A percentile compares a stretch with the other conserved stretches of the same genome.
Conservation (phyloP, 1,140 invertebrate genomes). For the Teleopsis dalmanni region DNA sequence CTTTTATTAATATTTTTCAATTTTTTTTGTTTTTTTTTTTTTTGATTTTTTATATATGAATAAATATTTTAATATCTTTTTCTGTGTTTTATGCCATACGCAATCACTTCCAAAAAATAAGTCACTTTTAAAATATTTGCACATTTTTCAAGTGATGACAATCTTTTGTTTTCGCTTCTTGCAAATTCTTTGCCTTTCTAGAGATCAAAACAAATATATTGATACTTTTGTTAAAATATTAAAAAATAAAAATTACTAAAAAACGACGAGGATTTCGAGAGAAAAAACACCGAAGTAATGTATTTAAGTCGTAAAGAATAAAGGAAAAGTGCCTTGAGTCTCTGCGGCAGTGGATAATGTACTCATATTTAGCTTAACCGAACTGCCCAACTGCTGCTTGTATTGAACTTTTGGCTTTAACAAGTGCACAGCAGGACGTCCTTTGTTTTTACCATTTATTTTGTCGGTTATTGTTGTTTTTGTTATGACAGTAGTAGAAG, state of each 20-base stretch:
- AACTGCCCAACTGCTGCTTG: neutral
- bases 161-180: slow-evolving; percentile 43
- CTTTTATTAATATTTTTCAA: no score
- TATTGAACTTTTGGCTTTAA: slow-evolving; percentile 39
- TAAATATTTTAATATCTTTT: no score
- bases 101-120: no score
- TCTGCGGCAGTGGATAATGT: neutral
- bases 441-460: slow-evolving; percentile 6
- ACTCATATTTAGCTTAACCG: neutral
- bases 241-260: no score
- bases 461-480: neutral
- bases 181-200: slow-evolving; percentile 18
- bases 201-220: no score
- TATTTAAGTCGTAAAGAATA: no score
- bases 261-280: no score
- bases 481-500: neutral
- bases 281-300: no score
- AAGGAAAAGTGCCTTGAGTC: neutral
- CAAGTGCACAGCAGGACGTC: slow-evolving; percentile 39
- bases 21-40: no score
- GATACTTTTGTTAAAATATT: no score
- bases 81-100: no score
- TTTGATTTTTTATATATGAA: no score
- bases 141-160: slow-evolving; percentile 24
- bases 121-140: slow-evolving; percentile 1